A percentile compares a stretch with the other conserved stretches of the same genome.
phyloP scores from a whole-genome alignment of 2,797 vertebrate species.

The Clarias platycephalus region DNA sequence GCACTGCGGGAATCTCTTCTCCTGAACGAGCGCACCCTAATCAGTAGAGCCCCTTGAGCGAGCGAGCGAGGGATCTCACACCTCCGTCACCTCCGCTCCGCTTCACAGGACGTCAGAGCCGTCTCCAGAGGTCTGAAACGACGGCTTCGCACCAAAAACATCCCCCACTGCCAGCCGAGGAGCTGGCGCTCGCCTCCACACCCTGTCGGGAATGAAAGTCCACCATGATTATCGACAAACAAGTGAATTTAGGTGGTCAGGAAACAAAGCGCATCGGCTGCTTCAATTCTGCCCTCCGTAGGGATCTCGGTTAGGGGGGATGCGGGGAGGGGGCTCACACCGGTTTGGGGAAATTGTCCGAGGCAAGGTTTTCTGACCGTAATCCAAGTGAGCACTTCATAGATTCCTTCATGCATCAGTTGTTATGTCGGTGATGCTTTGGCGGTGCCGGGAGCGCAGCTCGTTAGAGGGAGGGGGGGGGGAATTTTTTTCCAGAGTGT shows the following conservation, averaged over 20 bases:
- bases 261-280: background rate
- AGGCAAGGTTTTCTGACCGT: background rate
- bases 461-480: background rate
- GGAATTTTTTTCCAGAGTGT: slow-evolving; percentile 56
- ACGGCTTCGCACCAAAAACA: background rate
- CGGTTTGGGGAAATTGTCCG: background rate
- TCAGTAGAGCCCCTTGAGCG: background rate
- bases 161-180: too few relatives aligned
- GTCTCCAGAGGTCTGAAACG: background rate
- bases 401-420: slow-evolving; percentile 30
- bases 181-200: too few relatives aligned
- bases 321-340: background rate
- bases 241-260: slow-evolving; percentile 12
- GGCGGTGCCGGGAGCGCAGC: background rate
- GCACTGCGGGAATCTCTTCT: slow-evolving; percentile 28
- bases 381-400: slow-evolving; percentile 25
- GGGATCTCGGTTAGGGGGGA: background rate
- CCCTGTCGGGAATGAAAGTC: background rate
- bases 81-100: background rate
- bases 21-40: slow-evolving; percentile 1
- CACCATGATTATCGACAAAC: background rate
- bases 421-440: slow-evolving; percentile 21
- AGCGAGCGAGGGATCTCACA: slow-evolving; percentile 23
- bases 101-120: background rate
- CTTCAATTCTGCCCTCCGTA: background rate